Conservation (phyloP, 2,888 invertebrate species). For the Toxonevra muliebris region DNA sequence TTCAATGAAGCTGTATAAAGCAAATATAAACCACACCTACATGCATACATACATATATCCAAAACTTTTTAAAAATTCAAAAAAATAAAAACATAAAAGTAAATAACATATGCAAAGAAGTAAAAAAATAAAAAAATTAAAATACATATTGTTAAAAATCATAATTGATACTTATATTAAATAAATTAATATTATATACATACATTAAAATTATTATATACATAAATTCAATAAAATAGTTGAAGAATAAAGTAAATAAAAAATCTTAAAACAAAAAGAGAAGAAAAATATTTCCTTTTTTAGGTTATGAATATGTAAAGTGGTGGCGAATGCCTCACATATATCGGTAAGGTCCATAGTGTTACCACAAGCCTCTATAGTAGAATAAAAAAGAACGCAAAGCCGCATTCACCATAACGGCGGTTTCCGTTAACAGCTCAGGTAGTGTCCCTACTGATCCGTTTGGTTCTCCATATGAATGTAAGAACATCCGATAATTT, state of each 20-base stretch:
- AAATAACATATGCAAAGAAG: neutral
- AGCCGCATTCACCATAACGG: too few species aligned
- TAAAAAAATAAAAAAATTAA: neutral
- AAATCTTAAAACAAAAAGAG: neutral
- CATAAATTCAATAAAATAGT: constrained; percentile 30
- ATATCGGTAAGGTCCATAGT: too few species aligned
- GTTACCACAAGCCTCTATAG: too few species aligned
- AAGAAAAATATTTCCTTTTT: too few species aligned
- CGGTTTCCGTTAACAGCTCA: too few species aligned
- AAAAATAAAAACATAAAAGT: neutral
- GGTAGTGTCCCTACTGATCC: too few species aligned
- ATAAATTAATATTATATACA: constrained; percentile 11
- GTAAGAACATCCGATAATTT: too few species aligned
- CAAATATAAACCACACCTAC: constrained; percentile 17
- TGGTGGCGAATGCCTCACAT: too few species aligned
- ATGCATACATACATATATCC: constrained; percentile 4
- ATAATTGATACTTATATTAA: constrained; percentile 22
- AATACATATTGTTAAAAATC: neutral
- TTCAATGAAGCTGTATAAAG: neutral
- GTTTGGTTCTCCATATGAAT: too few species aligned
- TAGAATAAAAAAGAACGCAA: too few species aligned
- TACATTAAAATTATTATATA: constrained; percentile 14
- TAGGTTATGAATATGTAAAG: too few species aligned
- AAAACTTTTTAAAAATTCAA: constrained; percentile 1
- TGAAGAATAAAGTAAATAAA: constrained; percentile 25